Evolutionary conservation across 2,797 vertebrate genomes (phyloP).

Genomic region (Acipenser ruthenus): DNA sequence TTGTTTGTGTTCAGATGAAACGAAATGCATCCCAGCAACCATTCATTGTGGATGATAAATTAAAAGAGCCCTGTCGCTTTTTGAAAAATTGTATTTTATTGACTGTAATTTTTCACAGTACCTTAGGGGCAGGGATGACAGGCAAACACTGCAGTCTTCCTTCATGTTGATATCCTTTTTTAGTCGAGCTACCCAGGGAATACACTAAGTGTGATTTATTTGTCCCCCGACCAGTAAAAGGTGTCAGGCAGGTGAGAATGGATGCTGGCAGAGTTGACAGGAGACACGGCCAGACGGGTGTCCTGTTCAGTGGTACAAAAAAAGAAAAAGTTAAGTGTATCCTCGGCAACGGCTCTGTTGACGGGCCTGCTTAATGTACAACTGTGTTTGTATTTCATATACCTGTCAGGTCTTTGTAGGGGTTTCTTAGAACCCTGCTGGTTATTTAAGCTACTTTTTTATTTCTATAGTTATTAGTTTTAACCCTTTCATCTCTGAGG

Average conservation of each 20-base stretch:
- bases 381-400: too few species aligned
- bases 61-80: slow-evolving; percentile 83
- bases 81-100: slow-evolving; percentile 98
- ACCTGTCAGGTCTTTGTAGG: too few species aligned
- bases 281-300: slow-evolving; percentile 60
- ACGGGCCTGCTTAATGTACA: background rate
- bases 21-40: slow-evolving; percentile 78
- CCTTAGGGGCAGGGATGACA: slow-evolving; percentile 82
- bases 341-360: slow-evolving; percentile 24
- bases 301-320: slow-evolving; percentile 52
- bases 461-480: too few species aligned
- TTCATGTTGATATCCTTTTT: slow-evolving; percentile 87
- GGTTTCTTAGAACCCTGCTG: too few species aligned
- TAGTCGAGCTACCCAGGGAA: slow-evolving; percentile 79
- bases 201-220: slow-evolving; percentile 93
- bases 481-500: too few species aligned
- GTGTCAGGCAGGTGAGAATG: slow-evolving; percentile 83
- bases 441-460: too few species aligned
- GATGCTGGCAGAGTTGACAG: slow-evolving; percentile 68
- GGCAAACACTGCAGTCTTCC: slow-evolving; percentile 84
- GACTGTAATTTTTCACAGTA: slow-evolving; percentile 87
- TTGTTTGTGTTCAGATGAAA: slow-evolving; percentile 78
- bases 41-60: slow-evolving; percentile 85
- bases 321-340: slow-evolving; percentile 16
- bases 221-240: slow-evolving; percentile 80